Evolutionary conservation across 2,113 vertebrate species (phyloP).

Genomic region (Xiphias gladius): DNA sequence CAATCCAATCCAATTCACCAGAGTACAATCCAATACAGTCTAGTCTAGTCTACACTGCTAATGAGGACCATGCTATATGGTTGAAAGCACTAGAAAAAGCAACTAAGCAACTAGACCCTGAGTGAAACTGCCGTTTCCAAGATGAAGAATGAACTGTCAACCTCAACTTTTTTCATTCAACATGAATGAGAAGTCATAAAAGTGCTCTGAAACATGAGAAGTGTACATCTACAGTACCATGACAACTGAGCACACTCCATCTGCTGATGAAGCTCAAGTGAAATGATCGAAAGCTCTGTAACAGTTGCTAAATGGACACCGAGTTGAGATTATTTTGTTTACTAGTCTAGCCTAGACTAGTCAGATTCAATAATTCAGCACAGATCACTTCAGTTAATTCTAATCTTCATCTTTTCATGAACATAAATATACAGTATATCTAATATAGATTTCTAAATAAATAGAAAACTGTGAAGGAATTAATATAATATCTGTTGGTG

Average conservation of each 20-base stretch:
- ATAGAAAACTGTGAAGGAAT: not conserved
- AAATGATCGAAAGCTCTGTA: not conserved
- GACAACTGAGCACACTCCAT: not conserved
- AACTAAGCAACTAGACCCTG: not conserved
- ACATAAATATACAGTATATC: not conserved
- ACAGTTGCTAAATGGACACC: not conserved
- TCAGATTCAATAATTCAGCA: not conserved
- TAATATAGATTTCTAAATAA: conserved; percentile 9
- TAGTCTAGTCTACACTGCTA: conserved; percentile 13
- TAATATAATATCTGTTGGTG: conserved; percentile 2
- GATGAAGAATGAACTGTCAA: not conserved
- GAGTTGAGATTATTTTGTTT: not conserved
- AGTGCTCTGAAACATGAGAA: not conserved
- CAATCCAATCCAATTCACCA: not conserved
- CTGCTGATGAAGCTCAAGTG: not conserved
- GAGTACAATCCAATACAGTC: conserved; percentile 2
- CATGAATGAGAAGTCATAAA: not conserved
- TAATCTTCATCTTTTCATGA: conserved; percentile 3
- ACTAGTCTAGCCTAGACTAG: not conserved
- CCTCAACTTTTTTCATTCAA: not conserved
- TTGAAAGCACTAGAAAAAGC: not conserved
- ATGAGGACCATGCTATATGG: not conserved
- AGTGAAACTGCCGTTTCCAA: not conserved
- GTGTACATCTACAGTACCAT: not conserved
- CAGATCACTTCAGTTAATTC: not conserved